Conservation (phyloP, 2,797 vertebrate genomes). For the Pyrocephalus nanus region DNA sequence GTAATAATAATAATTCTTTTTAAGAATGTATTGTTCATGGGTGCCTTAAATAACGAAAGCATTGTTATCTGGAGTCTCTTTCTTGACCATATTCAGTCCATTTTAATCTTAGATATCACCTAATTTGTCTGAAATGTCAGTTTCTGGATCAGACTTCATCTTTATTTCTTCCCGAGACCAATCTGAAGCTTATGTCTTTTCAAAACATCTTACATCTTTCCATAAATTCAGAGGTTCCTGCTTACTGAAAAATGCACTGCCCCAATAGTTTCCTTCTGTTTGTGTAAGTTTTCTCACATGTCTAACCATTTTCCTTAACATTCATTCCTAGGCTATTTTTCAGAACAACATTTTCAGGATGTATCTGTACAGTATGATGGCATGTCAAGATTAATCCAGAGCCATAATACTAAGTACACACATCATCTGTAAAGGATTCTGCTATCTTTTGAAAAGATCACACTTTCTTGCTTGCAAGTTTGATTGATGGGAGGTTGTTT, state of each 20-base stretch:
- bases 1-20: background rate
- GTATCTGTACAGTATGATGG: background rate
- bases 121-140: background rate
- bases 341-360: background rate
- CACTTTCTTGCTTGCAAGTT: background rate
- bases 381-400: constrained; percentile 1
- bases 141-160: background rate
- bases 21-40: background rate
- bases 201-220: background rate
- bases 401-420: background rate
- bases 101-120: background rate
- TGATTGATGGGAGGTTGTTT: background rate
- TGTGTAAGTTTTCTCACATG: background rate
- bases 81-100: background rate
- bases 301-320: background rate
- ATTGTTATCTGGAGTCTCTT: background rate
- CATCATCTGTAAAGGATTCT: background rate
- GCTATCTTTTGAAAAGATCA: background rate
- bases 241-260: background rate
- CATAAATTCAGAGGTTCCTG: background rate
- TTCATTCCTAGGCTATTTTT: background rate
- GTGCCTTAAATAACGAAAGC: background rate
- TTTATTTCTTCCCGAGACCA: background rate
- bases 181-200: background rate
- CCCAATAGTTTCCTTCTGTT: background rate